phyloP scores from a whole-genome alignment of 2,797 vertebrate genomes.

The Tangara arthus region DNA sequence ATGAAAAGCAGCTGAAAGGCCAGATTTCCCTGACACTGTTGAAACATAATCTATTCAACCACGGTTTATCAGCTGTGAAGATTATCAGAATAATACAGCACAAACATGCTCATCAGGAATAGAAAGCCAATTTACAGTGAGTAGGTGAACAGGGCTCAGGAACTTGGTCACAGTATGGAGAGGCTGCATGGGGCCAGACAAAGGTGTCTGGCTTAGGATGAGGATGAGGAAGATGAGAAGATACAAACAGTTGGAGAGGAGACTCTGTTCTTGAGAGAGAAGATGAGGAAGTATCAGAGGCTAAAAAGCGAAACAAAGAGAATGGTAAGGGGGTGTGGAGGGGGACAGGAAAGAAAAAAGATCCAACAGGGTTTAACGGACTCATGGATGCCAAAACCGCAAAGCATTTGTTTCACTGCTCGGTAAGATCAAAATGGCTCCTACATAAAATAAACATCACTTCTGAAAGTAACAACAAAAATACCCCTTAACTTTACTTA shows the following conservation, averaged over 20 bases:
- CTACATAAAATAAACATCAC: not conserved
- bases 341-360: conserved; percentile 8
- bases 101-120: conserved; percentile 62
- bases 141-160: conserved; percentile 78
- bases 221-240: conserved; percentile 80
- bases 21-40: not conserved
- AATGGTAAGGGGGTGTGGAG: conserved; percentile 60
- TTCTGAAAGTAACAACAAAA: not conserved
- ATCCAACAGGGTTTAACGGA: conserved; percentile 63
- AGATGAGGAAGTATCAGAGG: conserved; percentile 86
- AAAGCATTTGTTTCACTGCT: conserved; percentile 40
- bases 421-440: conserved; percentile 10
- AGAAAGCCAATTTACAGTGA: conserved; percentile 83
- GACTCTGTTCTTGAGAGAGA: conserved; percentile 88
- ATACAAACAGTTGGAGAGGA: conserved; percentile 84
- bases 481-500: not conserved
- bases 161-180: conserved; percentile 82
- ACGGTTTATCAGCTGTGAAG: conserved; percentile 71
- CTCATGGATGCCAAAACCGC: conserved; percentile 51
- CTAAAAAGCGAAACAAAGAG: conserved; percentile 82
- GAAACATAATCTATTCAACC: not conserved
- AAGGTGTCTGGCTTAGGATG: conserved; percentile 78
- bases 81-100: conserved; percentile 74
- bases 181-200: conserved; percentile 81
- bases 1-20: not conserved